These are phyloP conservation scores for Chloropsis cyanopogon DNA, from an alignment of 2,113 vertebrate species.

Conservation along the genomic window DNA sequence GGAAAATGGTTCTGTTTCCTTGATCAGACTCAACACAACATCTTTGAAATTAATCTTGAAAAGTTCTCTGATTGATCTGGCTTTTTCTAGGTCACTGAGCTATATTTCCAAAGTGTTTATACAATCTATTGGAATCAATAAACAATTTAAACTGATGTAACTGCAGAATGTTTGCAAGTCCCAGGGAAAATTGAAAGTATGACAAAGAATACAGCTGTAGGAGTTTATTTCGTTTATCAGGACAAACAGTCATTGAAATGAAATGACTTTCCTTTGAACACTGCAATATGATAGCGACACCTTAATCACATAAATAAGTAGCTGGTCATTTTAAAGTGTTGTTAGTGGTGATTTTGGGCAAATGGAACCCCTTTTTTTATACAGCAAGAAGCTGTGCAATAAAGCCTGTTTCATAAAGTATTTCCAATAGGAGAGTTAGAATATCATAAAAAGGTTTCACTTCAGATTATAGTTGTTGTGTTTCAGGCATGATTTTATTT, in stretches of 20 bases:
- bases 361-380: constrained; percentile 58
- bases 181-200: constrained; percentile 66
- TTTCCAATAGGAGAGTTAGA: neutral
- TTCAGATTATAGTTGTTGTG: constrained; percentile 19
- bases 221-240: constrained; percentile 62
- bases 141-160: constrained; percentile 86
- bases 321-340: constrained; percentile 22
- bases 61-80: constrained; percentile 63
- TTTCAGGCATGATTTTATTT: constrained; percentile 49
- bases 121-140: constrained; percentile 90
- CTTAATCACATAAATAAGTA: constrained; percentile 59
- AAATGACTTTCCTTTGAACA: constrained; percentile 46
- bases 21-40: constrained; percentile 34
- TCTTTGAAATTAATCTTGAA: constrained; percentile 74
- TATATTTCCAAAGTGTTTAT: constrained; percentile 75
- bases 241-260: constrained; percentile 65
- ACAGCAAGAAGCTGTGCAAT: constrained; percentile 7
- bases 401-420: constrained; percentile 16
- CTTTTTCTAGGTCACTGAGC: constrained; percentile 70
- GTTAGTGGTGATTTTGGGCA: neutral
- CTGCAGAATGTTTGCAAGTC: constrained; percentile 65
- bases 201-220: constrained; percentile 58
- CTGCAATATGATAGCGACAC: constrained; percentile 21
- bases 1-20: constrained; percentile 59
- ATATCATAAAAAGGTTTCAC: constrained; percentile 35